A percentile compares a stretch with the other conserved stretches of the same genome.
phyloP scores from a whole-genome alignment of 2,797 vertebrate genomes.

The Coracias cyanogaster region DNA sequence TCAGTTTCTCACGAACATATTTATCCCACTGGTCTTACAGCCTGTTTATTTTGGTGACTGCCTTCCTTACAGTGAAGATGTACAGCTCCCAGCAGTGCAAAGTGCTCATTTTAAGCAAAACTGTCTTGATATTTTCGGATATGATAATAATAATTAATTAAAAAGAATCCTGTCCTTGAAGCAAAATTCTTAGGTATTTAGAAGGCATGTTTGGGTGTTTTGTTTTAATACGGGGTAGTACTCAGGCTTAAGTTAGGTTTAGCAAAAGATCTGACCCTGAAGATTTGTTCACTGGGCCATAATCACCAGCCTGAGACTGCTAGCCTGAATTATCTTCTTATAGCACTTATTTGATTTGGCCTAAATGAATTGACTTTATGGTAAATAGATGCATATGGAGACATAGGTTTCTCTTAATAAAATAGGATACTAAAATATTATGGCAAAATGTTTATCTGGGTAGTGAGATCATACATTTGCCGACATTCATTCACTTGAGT shows the following conservation, averaged over 20 bases:
- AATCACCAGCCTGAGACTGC: not conserved
- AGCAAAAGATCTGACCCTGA: not conserved
- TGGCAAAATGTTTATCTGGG: constrained; percentile 63
- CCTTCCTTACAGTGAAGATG: not conserved
- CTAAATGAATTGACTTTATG: constrained; percentile 49
- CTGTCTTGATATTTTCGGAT: not conserved
- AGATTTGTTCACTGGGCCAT: not conserved
- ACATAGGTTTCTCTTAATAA: constrained; percentile 58
- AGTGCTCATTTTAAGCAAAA: not conserved
- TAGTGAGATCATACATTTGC: constrained; percentile 64
- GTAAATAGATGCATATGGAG: constrained; percentile 56
- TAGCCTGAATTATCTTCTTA: constrained; percentile 51
- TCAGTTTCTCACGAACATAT: not conserved
- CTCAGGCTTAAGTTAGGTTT: not conserved
- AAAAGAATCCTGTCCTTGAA: not conserved
- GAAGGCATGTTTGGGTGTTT: not conserved
- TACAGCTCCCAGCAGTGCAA: not conserved
- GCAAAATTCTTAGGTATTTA: not conserved
- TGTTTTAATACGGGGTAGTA: not conserved
- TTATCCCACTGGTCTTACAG: not conserved
- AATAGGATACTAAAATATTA: constrained; percentile 64
- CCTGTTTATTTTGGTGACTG: not conserved
- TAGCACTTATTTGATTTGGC: constrained; percentile 63
- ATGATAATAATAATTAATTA: not conserved
- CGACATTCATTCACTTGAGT: constrained; percentile 67